Evolutionary conservation across 2,888 invertebrate genomes (phyloP), one percentile per base, ranked within the genome.

Genomic region (Mythimna ferrago): DNA sequence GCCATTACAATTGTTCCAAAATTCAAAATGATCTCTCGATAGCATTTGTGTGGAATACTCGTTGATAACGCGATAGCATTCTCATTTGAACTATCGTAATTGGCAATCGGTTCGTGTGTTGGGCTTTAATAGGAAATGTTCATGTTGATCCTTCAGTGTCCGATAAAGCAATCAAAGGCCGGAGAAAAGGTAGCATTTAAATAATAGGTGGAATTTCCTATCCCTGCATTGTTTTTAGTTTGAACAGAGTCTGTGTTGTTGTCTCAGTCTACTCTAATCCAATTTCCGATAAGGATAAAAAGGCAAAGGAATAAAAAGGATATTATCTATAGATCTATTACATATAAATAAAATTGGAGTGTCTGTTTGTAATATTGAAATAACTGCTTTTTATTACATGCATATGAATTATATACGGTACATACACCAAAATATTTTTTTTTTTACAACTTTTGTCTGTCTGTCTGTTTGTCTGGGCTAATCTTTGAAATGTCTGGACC

Each of bases 31-130:
- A 3, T 19, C n/a, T 4, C 19, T n/a, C 19, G 35, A 38, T 19
- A 35, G 19, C 35, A 19, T 35, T n/a, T 35, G 57, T 10, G 58
- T 58, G 32, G 32, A 58, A 58, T 61, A 71, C 58, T 62, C 35
- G 38, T 57, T 66, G 70, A 62, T 67, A 54, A 19, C 10, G 10
- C 14, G 70, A 80, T 82, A 78, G 62, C 56, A 78, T 70, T 78
- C 56, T 68, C 73, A 78, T 82, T 82, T 66, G 61, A 67, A 57
- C 66, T 71, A 73, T 78, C 73, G 70, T 78, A 73, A 82, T 73
- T 82, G 66, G 65, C 62, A 54, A 66, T 82, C 78, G 19, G 38
- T 81, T 66, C 51, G 68, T 68, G 38, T 63, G 58, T 66, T 16
- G 51, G 54, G 76, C 56, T 26, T 54, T 70, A 71, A 63, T 80